Evolutionary conservation across 2,113 vertebrate species (phyloP).

Genomic region (Sapajus apella): DNA sequence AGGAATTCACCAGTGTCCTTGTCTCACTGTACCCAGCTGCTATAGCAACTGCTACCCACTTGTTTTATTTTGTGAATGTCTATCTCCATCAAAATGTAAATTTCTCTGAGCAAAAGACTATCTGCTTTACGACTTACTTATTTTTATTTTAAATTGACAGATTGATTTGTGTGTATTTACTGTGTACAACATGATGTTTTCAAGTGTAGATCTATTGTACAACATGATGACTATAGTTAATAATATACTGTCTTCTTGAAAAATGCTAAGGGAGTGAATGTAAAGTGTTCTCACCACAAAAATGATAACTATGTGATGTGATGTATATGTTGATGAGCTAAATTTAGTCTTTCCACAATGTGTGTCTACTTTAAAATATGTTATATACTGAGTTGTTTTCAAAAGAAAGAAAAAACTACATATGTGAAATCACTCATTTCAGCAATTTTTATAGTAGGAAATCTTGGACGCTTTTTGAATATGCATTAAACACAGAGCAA

Average conservation of each 20-base stretch:
- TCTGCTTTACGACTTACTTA: not conserved
- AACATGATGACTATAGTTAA: not conserved
- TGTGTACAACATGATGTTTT: not conserved
- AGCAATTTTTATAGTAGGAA: not conserved
- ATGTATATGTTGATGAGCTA: not conserved
- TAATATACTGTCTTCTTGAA: not conserved
- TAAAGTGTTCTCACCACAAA: not conserved
- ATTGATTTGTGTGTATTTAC: not conserved
- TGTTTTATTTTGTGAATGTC: not conserved
- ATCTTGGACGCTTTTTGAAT: not conserved
- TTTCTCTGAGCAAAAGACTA: not conserved
- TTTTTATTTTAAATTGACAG: not conserved
- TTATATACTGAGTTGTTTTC: not conserved
- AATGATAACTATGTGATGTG: not conserved
- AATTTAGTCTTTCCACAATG: not conserved
- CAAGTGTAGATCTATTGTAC: not conserved
- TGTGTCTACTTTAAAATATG: not conserved
- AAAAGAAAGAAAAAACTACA: not conserved
- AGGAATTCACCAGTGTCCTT: not conserved
- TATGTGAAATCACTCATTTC: not conserved
- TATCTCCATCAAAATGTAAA: not conserved
- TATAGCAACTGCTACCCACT: not conserved
- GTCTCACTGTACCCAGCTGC: not conserved
- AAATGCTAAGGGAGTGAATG: not conserved
- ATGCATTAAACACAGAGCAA: slow-evolving; percentile 5